Evolutionary conservation across 2,888 invertebrate genomes (phyloP), one percentile per base, ranked within the genome.

Genomic region (Allacma fusca): DNA sequence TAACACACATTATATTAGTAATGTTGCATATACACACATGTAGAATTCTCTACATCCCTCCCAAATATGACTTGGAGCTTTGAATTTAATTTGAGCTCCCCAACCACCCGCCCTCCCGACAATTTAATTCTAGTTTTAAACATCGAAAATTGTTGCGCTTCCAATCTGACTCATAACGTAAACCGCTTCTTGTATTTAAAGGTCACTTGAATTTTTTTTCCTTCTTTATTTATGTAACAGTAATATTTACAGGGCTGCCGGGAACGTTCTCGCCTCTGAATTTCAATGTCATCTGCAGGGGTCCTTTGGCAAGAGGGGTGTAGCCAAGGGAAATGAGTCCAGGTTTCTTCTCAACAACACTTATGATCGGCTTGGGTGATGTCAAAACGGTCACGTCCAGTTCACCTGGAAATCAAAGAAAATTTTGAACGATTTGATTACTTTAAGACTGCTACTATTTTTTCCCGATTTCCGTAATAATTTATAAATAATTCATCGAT

Each of bases 311-410:
- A 40, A 34, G 57, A n/a, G 79, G 79, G 28, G 76, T 79, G 65
- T 79, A 79, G n/a, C 76, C 76, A n/a, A 79, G 59, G n/a, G 79
- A 77, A 69, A 79, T 26, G 16, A 79, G 73, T 26, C 79, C 79
- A 57, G 62, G 70, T 23, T 69, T 75, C 67, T 71, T 79, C 71
- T 79, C 79, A 13, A 77, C 79, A 9, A 79, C 77, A 40, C 69
- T 62, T 23, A 77, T 77, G 26, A 62, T 69, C 1, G 79, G 79
- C 40, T 69, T 59, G 9, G 79, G 74, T 12, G 34, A 43, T 0
- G 73, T 59, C 43, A 77, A 40, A 23, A 79, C 70, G 67, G 76
- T 77, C 34, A 79, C 79, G 26, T 77, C 77, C 44, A 79, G 70
- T 43, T 79, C 79, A 71, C 79, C 79, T 79, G 68, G 34, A 73